Evolutionary conservation across 2,113 vertebrate species (phyloP).

Genomic region (Pygathrix nemaeus): DNA sequence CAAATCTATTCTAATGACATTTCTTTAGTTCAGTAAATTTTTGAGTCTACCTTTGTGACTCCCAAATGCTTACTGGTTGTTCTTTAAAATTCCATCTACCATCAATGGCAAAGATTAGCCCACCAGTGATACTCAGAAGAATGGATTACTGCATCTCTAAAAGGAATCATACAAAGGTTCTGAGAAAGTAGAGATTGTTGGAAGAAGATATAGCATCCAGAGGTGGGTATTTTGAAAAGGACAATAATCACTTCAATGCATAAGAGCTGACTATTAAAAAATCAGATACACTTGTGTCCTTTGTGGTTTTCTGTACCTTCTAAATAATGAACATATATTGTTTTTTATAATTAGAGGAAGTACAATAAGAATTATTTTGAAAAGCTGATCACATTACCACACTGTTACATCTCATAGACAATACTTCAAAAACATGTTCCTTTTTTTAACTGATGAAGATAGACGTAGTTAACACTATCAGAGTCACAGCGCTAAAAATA

Average conservation of each 20-base stretch:
- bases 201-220: neutral
- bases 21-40: neutral
- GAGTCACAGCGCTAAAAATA: neutral
- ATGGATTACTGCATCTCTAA: neutral
- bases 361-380: neutral
- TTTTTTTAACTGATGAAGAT: neutral
- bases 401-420: neutral
- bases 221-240: neutral
- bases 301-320: neutral
- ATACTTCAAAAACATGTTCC: neutral
- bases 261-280: neutral
- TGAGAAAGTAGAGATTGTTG: neutral
- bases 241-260: neutral
- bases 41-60: slow-evolving; percentile 13
- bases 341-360: neutral
- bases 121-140: neutral
- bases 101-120: slow-evolving; percentile 22
- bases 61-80: neutral
- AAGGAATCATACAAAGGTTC: neutral
- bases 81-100: neutral
- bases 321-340: neutral
- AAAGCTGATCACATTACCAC: neutral
- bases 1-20: neutral
- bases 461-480: neutral
- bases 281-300: neutral